Percentiles rank a stretch among this genome's conserved stretches.
Evolutionary conservation across 1,140 invertebrate species (phyloP).

Genomic region (Chionoecetes opilio): DNA sequence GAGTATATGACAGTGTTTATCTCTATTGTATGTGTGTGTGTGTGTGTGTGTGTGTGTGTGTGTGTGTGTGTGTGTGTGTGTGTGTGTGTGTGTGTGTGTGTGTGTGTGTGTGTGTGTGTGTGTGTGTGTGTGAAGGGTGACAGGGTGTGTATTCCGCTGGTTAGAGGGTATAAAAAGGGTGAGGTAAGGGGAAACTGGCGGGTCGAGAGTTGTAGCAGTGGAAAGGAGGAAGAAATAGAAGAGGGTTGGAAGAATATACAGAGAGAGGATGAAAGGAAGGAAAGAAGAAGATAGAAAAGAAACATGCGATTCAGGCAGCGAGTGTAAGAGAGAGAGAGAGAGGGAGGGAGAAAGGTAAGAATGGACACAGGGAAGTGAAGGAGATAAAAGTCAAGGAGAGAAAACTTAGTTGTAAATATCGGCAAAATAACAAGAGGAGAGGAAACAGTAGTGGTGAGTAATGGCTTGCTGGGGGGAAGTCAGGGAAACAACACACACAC

Average conservation of each 20-base stretch:
- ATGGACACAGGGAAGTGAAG: not conserved
- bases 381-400: not conserved
- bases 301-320: not conserved
- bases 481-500: too few species aligned
- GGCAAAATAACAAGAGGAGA: slow-evolving; percentile 4
- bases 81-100: slow-evolving; percentile 7
- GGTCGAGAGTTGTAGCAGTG: not conserved
- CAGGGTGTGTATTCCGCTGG: too few species aligned
- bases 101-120: not conserved
- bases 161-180: too few species aligned
- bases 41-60: slow-evolving; percentile 48
- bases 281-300: not conserved
- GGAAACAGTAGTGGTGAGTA: not conserved
- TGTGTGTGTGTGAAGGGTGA: not conserved
- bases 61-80: slow-evolving; percentile 39
- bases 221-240: not conserved
- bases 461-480: not conserved
- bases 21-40: not conserved
- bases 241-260: not conserved
- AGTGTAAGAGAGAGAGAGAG: slow-evolving; percentile 51
- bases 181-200: too few species aligned
- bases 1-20: slow-evolving; percentile 59
- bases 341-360: slow-evolving; percentile 50
- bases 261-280: not conserved
- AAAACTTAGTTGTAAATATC: not conserved